Evolutionary conservation across 2,888 invertebrate species (phyloP).

Genomic region (Chorisops tibialis): DNA sequence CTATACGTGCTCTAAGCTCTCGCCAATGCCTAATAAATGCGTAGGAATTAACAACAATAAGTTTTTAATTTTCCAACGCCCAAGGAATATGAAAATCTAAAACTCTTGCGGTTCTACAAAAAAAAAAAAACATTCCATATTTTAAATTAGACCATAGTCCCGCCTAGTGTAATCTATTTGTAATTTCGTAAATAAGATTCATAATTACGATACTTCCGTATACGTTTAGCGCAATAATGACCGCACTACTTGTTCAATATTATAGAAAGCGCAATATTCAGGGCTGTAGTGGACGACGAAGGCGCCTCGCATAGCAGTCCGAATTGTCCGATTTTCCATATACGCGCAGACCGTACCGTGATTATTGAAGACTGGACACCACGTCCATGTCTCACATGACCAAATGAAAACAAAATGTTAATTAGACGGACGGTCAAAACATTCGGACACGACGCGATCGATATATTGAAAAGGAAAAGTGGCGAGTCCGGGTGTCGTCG

Average conservation of each 20-base stretch:
- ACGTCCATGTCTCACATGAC: not conserved
- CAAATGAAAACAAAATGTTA: constrained; percentile 15
- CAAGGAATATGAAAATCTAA: too few relatives aligned
- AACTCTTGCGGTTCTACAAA: too few relatives aligned
- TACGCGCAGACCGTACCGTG: not conserved
- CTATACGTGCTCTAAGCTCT: too few relatives aligned
- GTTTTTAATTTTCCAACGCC: too few relatives aligned
- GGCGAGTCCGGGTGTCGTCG: constrained; percentile 21
- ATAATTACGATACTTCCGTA: constrained; percentile 14
- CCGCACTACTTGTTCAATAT: not conserved
- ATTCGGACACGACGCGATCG: not conserved
- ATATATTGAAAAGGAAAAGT: constrained; percentile 5
- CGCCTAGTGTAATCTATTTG: constrained; percentile 21
- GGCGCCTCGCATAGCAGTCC: constrained; percentile 1
- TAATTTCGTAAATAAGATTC: constrained; percentile 20
- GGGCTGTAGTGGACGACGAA: not conserved
- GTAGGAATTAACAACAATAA: too few relatives aligned
- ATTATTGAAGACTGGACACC: not conserved
- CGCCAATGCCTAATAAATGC: too few relatives aligned
- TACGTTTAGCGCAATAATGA: constrained; percentile 8
- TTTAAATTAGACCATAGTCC: not conserved
- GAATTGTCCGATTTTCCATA: not conserved
- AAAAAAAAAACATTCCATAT: too few relatives aligned
- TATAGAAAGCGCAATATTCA: not conserved
- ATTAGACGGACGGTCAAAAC: constrained; percentile 7